Evolutionary conservation across 2,888 invertebrate species (phyloP), one percentile per base, ranked within the genome.

Genomic region (Eilema griseolum): DNA sequence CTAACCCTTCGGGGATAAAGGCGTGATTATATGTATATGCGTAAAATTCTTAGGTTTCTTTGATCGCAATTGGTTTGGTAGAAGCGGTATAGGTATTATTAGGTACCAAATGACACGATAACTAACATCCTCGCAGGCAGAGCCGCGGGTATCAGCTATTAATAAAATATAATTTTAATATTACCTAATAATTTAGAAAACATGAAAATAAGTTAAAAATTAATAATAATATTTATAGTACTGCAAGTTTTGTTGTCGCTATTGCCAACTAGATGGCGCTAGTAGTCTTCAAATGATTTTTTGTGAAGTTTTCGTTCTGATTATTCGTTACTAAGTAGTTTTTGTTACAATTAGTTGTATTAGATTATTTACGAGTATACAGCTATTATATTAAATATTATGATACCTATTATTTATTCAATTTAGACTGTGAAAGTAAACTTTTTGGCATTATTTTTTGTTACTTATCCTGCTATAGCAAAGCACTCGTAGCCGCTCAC

Each of bases 251-350:
- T 68, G 70, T 79, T 81, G 67, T 52, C 66, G 69, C 72, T 68
- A 77, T 67, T 67, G 66, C 56, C n/a, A 79, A 68, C 80, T 74
- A 89, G 89, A 88, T 89, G 89, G 86, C 88, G 86, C 16, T 81
- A 79, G 76, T 26, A 60, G 80, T 76, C 52, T 16, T 23, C 14
- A 61, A 52, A 23, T 24, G 23, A 31, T 41, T 56, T 65, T 20
- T 60, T 52, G 8, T 52, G 8, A 3, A 33, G 8, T 3, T 41
- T 33, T 3, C 10, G 8, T 2, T 37, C 7, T n/a, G 24, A 26
- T 12, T 2, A 3, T 26, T 24, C 33, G 5, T 59, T 60, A 20
- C 2, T 12, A 28, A 68, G 37, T 65, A 12, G 33, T 65, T 71
- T 68, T 65, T 46, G 41, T 41, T n/a, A 26, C 7, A 26, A 14